Evolutionary conservation across 2,888 invertebrate species (phyloP).

Genomic region (Drosophila quinaria): DNA sequence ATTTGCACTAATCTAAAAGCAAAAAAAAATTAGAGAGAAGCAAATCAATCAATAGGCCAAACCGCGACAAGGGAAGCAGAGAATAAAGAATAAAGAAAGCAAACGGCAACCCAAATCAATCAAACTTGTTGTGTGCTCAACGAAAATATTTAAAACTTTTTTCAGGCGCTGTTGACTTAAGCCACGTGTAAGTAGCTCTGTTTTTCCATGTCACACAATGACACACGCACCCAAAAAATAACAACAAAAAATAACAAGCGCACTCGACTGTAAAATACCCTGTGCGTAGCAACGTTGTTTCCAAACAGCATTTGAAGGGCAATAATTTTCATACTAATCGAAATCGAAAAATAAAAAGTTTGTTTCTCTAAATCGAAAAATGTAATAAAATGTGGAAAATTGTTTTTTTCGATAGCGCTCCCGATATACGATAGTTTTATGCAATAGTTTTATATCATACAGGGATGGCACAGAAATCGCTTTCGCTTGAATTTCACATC

Average conservation of each 20-base stretch:
- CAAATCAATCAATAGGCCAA: constrained; percentile 69
- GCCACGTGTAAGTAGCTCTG: constrained; percentile 71
- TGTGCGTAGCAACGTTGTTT: not conserved
- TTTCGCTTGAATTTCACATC: no score
- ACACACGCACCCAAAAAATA: constrained; percentile 26
- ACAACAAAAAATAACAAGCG: not conserved
- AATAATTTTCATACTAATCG: no score
- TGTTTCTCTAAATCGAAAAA: no score
- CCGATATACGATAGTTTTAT: no score
- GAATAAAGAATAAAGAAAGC: not conserved
- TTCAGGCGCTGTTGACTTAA: constrained; percentile 58
- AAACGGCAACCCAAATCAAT: constrained; percentile 68
- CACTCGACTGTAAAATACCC: not conserved
- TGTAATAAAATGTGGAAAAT: no score
- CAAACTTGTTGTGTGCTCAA: constrained; percentile 64
- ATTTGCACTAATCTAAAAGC: constrained; percentile 69
- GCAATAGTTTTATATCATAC: no score
- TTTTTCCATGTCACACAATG: constrained; percentile 57
- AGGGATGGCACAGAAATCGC: no score
- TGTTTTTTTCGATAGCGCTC: no score
- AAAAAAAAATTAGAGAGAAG: constrained; percentile 18
- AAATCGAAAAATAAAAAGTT: no score
- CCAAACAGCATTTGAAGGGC: no score
- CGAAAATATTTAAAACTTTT: constrained; percentile 59
- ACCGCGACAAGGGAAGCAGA: constrained; percentile 38